Evolutionary conservation across 2,113 vertebrate species (phyloP).

Genomic region (Antechinus flavipes): DNA sequence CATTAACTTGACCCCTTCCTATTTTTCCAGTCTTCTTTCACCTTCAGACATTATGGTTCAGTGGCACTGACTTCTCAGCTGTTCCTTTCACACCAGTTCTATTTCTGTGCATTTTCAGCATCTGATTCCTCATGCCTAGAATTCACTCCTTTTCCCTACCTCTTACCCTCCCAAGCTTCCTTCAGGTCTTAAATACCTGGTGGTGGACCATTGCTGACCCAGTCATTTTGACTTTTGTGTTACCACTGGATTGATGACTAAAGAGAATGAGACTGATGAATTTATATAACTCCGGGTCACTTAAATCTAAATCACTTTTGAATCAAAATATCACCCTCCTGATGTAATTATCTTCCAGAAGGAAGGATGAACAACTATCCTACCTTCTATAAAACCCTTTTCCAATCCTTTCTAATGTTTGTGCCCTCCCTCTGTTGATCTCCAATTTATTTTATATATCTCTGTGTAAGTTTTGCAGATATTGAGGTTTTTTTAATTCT

Average conservation of each 20-base stretch:
- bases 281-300: neutral
- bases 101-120: neutral
- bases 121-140: neutral
- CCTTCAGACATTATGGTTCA: neutral
- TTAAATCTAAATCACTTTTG: neutral
- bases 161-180: neutral
- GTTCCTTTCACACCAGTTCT: neutral
- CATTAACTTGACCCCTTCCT: too few species aligned
- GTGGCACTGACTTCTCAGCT: too few species aligned
- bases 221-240: neutral
- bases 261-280: too few species aligned
- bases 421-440: too few species aligned
- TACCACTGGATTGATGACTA: too few species aligned
- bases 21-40: neutral
- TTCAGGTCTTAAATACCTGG: neutral
- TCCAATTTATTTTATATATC: too few species aligned
- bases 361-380: neutral
- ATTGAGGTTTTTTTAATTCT: too few species aligned
- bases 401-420: too few species aligned
- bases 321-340: neutral
- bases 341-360: too few species aligned
- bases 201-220: too few species aligned
- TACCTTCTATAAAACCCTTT: neutral
- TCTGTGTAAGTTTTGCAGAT: too few species aligned
- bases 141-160: neutral